Evolutionary conservation across 2,888 invertebrate species (phyloP).

Genomic region (Troides aeacus): DNA sequence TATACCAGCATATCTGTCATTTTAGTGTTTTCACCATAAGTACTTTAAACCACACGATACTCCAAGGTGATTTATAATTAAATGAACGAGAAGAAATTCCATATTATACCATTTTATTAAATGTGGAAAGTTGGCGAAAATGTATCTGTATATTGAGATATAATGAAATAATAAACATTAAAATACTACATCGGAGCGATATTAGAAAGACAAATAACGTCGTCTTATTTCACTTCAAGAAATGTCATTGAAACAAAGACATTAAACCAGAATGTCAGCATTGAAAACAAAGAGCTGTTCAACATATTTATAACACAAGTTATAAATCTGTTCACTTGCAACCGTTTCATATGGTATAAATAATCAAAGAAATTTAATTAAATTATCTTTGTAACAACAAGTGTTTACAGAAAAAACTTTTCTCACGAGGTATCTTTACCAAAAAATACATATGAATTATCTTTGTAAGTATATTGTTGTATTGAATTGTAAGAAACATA

Average conservation of each 20-base stretch:
- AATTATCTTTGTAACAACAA: constrained; percentile 16
- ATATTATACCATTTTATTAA: too few relatives aligned
- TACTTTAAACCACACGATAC: too few relatives aligned
- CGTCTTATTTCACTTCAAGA: constrained; percentile 51
- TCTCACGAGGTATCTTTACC: neutral
- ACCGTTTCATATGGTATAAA: constrained; percentile 31
- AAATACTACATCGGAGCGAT: constrained; percentile 12
- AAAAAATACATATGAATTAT: neutral
- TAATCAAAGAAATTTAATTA: too few relatives aligned
- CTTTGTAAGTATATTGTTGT: neutral
- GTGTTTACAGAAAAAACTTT: constrained; percentile 37
- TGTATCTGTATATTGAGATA: neutral
- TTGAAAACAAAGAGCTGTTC: constrained; percentile 66
- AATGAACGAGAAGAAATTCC: too few relatives aligned
- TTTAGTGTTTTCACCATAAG: too few relatives aligned
- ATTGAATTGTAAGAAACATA: neutral
- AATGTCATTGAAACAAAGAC: constrained; percentile 69
- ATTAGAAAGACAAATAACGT: constrained; percentile 31
- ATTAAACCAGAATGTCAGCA: constrained; percentile 66
- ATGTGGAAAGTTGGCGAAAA: too few relatives aligned
- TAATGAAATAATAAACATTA: constrained; percentile 1
- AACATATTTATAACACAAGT: constrained; percentile 27
- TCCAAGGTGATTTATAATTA: too few relatives aligned
- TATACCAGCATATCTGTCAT: too few relatives aligned
- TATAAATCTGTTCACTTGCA: constrained; percentile 58